These are phyloP conservation scores for Meiosimyza platycephala DNA, from an alignment of 2,888 invertebrate species.

Conservation along the genomic window DNA sequence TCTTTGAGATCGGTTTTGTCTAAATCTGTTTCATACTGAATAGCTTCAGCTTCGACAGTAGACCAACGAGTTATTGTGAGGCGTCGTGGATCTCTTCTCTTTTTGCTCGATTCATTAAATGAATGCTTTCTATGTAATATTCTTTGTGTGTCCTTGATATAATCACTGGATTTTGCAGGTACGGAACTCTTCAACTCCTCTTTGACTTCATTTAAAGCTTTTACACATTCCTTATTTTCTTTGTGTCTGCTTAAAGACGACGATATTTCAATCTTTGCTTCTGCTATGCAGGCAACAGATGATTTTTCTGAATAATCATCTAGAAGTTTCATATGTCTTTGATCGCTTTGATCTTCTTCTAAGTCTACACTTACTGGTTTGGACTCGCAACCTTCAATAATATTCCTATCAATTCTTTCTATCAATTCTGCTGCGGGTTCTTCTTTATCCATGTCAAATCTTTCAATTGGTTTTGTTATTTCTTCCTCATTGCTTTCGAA, in stretches of 20 bases:
- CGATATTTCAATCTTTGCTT: constrained; percentile 51
- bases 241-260: constrained; percentile 33
- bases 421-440: constrained; percentile 26
- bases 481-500: constrained; percentile 38
- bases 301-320: constrained; percentile 53
- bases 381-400: constrained; percentile 16
- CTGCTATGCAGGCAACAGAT: constrained; percentile 51
- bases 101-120: constrained; percentile 47
- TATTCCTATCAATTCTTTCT: neutral
- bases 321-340: constrained; percentile 50
- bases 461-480: neutral
- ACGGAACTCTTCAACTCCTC: constrained; percentile 14
- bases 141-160: constrained; percentile 39
- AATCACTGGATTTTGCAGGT: constrained; percentile 45
- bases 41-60: constrained; percentile 57
- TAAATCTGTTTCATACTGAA: no score
- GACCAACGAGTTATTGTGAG: constrained; percentile 57
- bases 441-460: neutral
- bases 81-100: constrained; percentile 57
- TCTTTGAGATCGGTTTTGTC: no score
- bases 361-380: neutral
- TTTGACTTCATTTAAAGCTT: neutral
- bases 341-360: neutral
- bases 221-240: constrained; percentile 25
- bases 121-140: constrained; percentile 29